A percentile compares a stretch with the other conserved stretches of the same genome.
These are phyloP conservation scores for Philaenus spumarius DNA, from an alignment of 1,140 invertebrate genomes.

Conservation along the genomic window DNA sequence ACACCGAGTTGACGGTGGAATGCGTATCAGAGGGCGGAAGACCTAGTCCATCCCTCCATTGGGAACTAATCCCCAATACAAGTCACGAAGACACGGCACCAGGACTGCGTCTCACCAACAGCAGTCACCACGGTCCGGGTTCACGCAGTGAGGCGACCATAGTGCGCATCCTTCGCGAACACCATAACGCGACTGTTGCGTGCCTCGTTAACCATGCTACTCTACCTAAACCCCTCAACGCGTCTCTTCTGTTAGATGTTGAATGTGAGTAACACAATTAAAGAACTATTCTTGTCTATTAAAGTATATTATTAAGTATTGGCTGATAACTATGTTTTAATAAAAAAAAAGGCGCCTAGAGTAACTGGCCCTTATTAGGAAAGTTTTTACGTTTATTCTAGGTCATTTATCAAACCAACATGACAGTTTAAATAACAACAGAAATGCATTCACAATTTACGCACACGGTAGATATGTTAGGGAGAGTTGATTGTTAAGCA, in stretches of 20 bases:
- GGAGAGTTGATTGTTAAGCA: no score
- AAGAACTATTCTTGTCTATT: no score
- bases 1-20: conserved; percentile 65
- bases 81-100: conserved; percentile 29
- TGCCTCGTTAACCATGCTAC: conserved; percentile 67
- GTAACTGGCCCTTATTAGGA: no score
- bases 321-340: no score
- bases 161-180: conserved; percentile 56
- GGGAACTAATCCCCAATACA: conserved; percentile 50
- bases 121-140: conserved; percentile 30
- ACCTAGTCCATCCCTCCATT: conserved; percentile 62
- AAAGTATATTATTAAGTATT: no score
- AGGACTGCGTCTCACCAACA: conserved; percentile 30
- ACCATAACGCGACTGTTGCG: conserved; percentile 66
- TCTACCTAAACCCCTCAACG: conserved; percentile 56
- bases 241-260: conserved; percentile 66
- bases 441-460: no score
- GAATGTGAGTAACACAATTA: conserved; percentile 76
- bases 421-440: no score
- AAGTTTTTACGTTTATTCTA: no score
- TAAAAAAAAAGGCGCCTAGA: no score
- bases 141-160: conserved; percentile 56
- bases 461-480: no score
- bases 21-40: conserved; percentile 79
- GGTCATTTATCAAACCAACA: no score